phyloP scores from a whole-genome alignment of 2,888 invertebrate genomes.

The Hesperia comma region DNA sequence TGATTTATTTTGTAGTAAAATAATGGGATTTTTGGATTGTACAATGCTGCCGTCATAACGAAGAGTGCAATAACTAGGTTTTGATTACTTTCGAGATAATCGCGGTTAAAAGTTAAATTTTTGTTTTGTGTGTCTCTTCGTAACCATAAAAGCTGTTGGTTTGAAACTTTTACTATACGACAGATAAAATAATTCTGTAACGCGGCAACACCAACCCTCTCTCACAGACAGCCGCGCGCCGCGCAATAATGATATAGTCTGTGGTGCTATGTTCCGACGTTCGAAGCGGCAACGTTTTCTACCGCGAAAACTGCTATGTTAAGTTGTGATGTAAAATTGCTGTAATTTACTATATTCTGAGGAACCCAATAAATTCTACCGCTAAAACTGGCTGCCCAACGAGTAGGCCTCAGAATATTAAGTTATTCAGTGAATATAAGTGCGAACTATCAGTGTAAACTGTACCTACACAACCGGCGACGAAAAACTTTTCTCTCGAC shows the following conservation, averaged over 20 bases:
- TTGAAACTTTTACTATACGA: no score
- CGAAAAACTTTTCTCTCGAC: background rate
- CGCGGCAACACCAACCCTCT: background rate
- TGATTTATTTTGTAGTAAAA: no score
- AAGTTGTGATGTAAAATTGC: background rate
- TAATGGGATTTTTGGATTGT: no score
- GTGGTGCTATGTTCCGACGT: background rate
- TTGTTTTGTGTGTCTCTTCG: no score
- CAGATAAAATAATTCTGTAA: background rate
- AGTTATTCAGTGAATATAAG: background rate
- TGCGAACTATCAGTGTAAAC: background rate
- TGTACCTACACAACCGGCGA: background rate
- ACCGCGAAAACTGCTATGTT: no score
- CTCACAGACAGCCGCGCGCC: background rate
- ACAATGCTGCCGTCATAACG: no score
- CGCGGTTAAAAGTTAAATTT: no score
- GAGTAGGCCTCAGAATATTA: background rate
- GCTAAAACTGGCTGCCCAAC: slow-evolving; percentile 5
- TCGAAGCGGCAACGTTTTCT: background rate
- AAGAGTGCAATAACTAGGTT: no score
- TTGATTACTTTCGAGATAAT: no score
- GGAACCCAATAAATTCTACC: background rate
- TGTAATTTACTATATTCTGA: background rate
- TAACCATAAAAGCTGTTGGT: no score
- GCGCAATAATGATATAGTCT: background rate